phyloP scores from a whole-genome alignment of 2,113 vertebrate genomes.

The Mus musculus region GRCm39 chr4:106101501-106102000 shows the following conservation, averaged over 20 bases:
- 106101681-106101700: background rate
- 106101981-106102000: background rate
- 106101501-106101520: background rate
- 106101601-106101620: background rate
- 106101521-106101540: background rate
- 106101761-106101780: slow-evolving; percentile 42
- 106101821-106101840: background rate
- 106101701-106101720: background rate
- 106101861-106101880: background rate
- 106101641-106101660: background rate
- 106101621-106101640: background rate
- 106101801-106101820: slow-evolving; percentile 51
- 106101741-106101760: background rate
- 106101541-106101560: background rate
- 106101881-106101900: slow-evolving; percentile 21
- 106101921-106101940: slow-evolving; percentile 41
- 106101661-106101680: background rate
- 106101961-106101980: background rate
- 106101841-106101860: background rate
- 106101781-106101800: slow-evolving; percentile 67
- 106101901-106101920: background rate
- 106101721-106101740: background rate
- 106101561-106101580: background rate
- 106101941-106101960: background rate
- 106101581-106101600: background rate